phyloP scores from a whole-genome alignment of 2,888 invertebrate genomes.

The Marronus borbonicus region DNA sequence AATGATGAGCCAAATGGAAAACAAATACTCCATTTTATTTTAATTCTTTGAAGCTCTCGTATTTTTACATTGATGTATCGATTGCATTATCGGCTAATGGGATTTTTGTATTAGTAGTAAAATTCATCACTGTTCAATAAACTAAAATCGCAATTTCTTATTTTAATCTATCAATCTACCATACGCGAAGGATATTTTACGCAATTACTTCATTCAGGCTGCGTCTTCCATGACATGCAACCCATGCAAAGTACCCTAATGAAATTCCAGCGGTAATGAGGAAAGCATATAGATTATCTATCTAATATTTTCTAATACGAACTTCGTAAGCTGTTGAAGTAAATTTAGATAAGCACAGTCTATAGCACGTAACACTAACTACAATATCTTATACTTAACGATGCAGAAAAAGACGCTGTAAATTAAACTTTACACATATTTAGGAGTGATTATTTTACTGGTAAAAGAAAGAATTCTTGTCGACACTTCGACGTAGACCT shows the following conservation, averaged over 20 bases:
- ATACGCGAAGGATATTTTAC: slow-evolving; percentile 24
- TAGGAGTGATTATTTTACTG: not conserved
- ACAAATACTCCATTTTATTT: too few relatives aligned
- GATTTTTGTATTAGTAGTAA: not conserved
- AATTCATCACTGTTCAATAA: slow-evolving; percentile 39
- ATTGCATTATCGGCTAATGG: not conserved
- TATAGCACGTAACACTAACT: too few relatives aligned
- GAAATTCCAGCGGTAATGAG: slow-evolving; percentile 27
- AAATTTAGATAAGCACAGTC: slow-evolving; percentile 2
- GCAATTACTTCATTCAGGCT: slow-evolving; percentile 20
- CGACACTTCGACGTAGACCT: not conserved
- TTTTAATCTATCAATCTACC: slow-evolving; percentile 28
- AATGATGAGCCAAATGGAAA: too few relatives aligned
- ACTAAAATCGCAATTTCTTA: slow-evolving; percentile 36
- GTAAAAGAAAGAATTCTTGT: not conserved
- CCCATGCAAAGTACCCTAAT: slow-evolving; percentile 19
- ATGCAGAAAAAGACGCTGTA: too few relatives aligned
- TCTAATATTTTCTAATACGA: slow-evolving; percentile 20
- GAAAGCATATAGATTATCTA: slow-evolving; percentile 15
- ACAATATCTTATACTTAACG: too few relatives aligned
- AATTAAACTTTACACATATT: slow-evolving; percentile 8
- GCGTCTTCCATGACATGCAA: slow-evolving; percentile 19
- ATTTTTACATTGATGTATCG: too few relatives aligned
- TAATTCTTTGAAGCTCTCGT: too few relatives aligned
- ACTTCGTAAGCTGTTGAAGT: not conserved